Base-by-base conservation (phyloP, 2,888 invertebrate genomes). In the Chrysolina haemoptera region DNA sequence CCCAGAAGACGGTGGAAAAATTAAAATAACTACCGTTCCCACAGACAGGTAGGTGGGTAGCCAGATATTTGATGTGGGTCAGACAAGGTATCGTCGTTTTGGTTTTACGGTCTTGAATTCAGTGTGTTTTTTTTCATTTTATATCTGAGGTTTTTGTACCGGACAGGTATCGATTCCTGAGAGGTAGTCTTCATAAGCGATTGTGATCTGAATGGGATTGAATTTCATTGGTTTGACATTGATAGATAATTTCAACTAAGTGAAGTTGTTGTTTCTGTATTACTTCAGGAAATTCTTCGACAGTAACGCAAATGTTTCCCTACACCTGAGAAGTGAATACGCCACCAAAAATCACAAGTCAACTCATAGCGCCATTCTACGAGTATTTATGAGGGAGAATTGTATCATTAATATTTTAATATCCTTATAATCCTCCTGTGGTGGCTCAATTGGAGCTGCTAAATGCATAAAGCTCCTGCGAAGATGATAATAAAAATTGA, bases 11-110 rank as follows among this genome's bases (percentile, higher is more conserved):
- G 40, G 22, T 40, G 55, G 55, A 53, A 67, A 66, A 66, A 66
- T 46, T 66, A 14, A 62, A 75, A 75, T 71, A 69, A 75, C 75
- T 71, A 75, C 75, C 65, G 71, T 71, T 75, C 75, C 71, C 75
- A 75, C 71, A 40, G 43, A 75, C 71, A 67, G 68, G 68, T 50
- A 72, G 68, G 64, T 68, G 62, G 70, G 65, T 73, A 63, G 71
- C 68, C 65, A 41, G 62, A 69, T 59, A 71, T 75, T 75, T 75
- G 75, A 75, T 75, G 62, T 75, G 75, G 75, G 75, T 71, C 68
- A 65, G 75, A 75, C 75, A 75, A 59, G 67, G 64, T 62, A 62
- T 66, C 62, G 46, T 16, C 62, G 65, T 62, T 65, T 70, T 50
- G 69, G 59, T 73, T 68, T 70, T 50, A 9, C 2, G 50, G 10